Evolutionary conservation across 2,113 vertebrate genomes (phyloP), one percentile per base, ranked within the genome.

Genomic region (Caretta caretta): DNA sequence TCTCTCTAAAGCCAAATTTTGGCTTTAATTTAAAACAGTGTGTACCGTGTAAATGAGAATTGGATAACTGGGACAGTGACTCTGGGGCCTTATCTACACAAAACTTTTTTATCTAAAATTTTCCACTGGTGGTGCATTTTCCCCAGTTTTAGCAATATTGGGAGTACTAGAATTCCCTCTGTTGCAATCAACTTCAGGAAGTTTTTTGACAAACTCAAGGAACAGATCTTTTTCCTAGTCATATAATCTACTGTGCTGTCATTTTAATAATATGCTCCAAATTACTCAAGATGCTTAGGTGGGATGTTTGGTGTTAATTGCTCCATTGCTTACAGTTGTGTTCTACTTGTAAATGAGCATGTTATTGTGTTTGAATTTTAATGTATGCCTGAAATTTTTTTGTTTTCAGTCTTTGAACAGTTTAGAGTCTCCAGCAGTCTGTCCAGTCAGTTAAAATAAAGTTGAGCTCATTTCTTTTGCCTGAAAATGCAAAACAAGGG

Each of bases 71-170:
- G 4, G 6, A 27, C 24, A 46, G 22, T 48, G 42, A 27, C 24
- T 69, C 25, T 14, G 22, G 22, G 20, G 22, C 22, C 17, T 75
- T 42, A 24, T 46, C 20, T 75, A 46, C 20, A 12, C 38, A 46
- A 13, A 38, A 75, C 72, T 20, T 46, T 42, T 46, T 17, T 29
- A 0, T 3, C 1, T 0, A 0, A 75, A 19, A 10, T 24, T 25
- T 90, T 42, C 42, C 22, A 57, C 7, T 0, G 1, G 59, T 49
- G 4, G 1, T 2, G 1, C 13, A 8, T 49, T 90, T 56, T 6
- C 4, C 29, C 13, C 0, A 0, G 4, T 10, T 1, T 3, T 27
- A 1, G 7, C 11, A 53, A 38, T 48, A 56, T 22, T 51, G 9
- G 35, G 8, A 84, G 5, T 59, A 27, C 31, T 1, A 0, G 27